phyloP scores from a whole-genome alignment of 2,797 vertebrate species.

The Apogon hyalosoma region DNA sequence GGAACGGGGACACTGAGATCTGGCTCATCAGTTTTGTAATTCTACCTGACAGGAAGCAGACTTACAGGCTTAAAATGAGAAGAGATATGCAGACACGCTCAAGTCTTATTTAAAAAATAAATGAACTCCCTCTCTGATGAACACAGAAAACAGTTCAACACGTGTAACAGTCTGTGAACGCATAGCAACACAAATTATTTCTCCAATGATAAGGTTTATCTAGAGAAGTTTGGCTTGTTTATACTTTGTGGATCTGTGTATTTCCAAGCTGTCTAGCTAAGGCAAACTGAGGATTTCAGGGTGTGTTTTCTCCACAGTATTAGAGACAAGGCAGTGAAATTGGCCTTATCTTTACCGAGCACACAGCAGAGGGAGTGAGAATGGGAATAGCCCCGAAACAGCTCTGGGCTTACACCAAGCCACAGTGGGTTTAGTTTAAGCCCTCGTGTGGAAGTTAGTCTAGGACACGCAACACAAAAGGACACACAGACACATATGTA shows the following conservation, averaged over 20 bases:
- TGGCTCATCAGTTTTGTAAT: slow-evolving; percentile 56
- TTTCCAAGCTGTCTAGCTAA: slow-evolving; percentile 27
- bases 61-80: slow-evolving; percentile 37
- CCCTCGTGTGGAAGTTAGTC: slow-evolving; percentile 48
- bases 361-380: slow-evolving; percentile 48
- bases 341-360: slow-evolving; percentile 61
- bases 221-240: slow-evolving; percentile 18
- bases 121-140: neutral
- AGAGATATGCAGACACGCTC: slow-evolving; percentile 20
- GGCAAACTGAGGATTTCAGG: slow-evolving; percentile 40
- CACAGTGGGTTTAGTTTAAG: slow-evolving; percentile 39
- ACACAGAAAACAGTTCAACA: slow-evolving; percentile 15
- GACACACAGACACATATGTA: neutral
- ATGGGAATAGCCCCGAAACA: slow-evolving; percentile 38
- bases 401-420: slow-evolving; percentile 40
- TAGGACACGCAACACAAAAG: slow-evolving; percentile 1
- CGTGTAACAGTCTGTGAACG: slow-evolving; percentile 15
- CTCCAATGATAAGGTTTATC: slow-evolving; percentile 23
- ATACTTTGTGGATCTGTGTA: slow-evolving; percentile 1
- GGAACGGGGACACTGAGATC: slow-evolving; percentile 34
- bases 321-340: slow-evolving; percentile 38
- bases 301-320: slow-evolving; percentile 36
- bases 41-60: slow-evolving; percentile 46
- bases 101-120: slow-evolving; percentile 9
- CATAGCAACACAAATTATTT: slow-evolving; percentile 28